Percentiles rank a stretch among this genome's conserved stretches.
These are phyloP conservation scores for Andrena bucephala DNA, from an alignment of 2,888 invertebrate species.

Conservation along the genomic window DNA sequence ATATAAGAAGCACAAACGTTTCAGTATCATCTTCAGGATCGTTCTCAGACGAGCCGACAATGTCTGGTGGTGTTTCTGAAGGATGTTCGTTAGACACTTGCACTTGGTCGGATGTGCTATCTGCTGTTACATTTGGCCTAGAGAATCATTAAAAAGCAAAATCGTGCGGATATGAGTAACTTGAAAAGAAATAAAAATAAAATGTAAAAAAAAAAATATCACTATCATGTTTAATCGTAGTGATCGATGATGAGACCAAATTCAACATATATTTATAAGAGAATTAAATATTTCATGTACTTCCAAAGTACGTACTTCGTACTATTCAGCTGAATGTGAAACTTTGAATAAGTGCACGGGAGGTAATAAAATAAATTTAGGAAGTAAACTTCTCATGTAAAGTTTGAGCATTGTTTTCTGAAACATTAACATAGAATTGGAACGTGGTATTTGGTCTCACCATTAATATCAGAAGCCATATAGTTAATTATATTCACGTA, in stretches of 20 bases:
- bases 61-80: constrained; percentile 41
- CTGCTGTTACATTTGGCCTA: constrained; percentile 56
- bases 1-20: constrained; percentile 73
- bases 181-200: constrained; percentile 10
- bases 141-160: constrained; percentile 62
- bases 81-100: constrained; percentile 21
- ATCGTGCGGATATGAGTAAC: constrained; percentile 59
- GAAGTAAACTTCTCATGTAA: no score
- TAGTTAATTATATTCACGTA: constrained; percentile 1
- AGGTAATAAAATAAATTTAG: neutral
- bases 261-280: neutral
- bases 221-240: neutral
- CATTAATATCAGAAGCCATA: neutral
- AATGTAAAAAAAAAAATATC: constrained; percentile 9
- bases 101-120: constrained; percentile 36
- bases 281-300: no score
- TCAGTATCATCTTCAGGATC: constrained; percentile 66
- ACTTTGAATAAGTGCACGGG: neutral
- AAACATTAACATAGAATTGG: no score
- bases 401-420: no score
- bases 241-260: neutral
- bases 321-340: neutral
- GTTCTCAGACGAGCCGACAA: constrained; percentile 45
- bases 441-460: neutral
- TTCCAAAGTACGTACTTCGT: neutral